Evolutionary conservation across 2,797 vertebrate species (phyloP), one percentile per base, ranked within the genome.

Genomic region (Paedocypris micromegethes): DNA sequence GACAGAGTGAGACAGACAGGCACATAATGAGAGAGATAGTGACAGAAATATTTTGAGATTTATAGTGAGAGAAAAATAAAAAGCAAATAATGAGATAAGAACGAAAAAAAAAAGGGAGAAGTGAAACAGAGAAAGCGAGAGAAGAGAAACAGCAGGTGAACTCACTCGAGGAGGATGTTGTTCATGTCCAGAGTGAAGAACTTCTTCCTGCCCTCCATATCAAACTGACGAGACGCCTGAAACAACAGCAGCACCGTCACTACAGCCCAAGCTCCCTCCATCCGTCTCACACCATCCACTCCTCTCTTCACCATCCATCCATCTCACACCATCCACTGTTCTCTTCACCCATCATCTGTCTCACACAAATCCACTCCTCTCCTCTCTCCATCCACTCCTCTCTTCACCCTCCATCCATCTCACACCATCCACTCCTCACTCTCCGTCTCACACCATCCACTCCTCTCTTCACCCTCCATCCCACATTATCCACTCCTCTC

Each of bases 161-260:
- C 97, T 94, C 88, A 99, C 97, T 98, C 95, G 74, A 98, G 89
- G 37, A 99, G 90, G 87, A 99, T 98, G 90, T 96, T 97, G 91
- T 98, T 99, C 93, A 98, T 98, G 83, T 99, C 96, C 86, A 96
- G 88, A 0, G 95, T 98, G 86, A 99, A 99, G 88, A 98, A 97
- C 79, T 98, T 99, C 88, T 99, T 98, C 76, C 95, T 93, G 81
- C 97, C 95, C 86, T 98, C 97, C 85, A 94, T 88, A 77, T 97
- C 96, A 80, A 97, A 97, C 85, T 93, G 91, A 77, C 95, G 95
- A 72, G 94, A 95, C 3, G 95, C 97, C 97, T 99, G 84, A 59
- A 70, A 65, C 62, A 47, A 73, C 49, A 77, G 40, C 40, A 60
- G 41, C 40, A 2, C 39, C 5, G 52, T 9, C n/a, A 41, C 9